Conservation (phyloP, 1,140 invertebrate species). For the Drosophila sucinea region DNA sequence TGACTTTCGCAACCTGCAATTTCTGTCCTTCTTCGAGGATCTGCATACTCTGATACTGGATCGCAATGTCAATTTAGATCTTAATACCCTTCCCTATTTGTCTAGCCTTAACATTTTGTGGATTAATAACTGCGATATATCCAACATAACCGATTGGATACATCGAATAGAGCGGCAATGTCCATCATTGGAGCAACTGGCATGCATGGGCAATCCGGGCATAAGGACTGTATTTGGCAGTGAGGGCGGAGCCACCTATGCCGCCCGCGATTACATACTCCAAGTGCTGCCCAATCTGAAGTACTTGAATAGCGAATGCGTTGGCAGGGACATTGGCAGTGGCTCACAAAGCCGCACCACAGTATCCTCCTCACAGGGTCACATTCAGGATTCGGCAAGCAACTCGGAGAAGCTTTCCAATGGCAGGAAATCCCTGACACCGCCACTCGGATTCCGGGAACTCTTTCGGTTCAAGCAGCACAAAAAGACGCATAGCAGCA, state of each 20-base stretch:
- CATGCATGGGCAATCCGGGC: constrained; percentile 78
- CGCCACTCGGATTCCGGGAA: constrained; percentile 60
- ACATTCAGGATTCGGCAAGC: constrained; percentile 58
- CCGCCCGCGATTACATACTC: constrained; percentile 56
- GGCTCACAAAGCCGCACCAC: constrained; percentile 14
- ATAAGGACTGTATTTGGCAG: constrained; percentile 51
- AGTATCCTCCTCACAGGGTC: constrained; percentile 49
- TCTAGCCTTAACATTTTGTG: constrained; percentile 73
- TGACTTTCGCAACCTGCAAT: constrained; percentile 72
- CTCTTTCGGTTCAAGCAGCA: constrained; percentile 60
- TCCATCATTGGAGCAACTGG: constrained; percentile 70
- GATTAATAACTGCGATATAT: constrained; percentile 81
- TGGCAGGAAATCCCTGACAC: constrained; percentile 26
- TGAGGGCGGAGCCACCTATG: constrained; percentile 13
- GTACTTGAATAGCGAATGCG: constrained; percentile 59
- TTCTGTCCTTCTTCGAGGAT: constrained; percentile 76
- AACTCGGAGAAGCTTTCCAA: constrained; percentile 52
- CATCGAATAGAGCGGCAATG: constrained; percentile 70
- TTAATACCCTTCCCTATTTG: constrained; percentile 72
- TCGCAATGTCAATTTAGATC: constrained; percentile 65
- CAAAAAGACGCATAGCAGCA: constrained; percentile 34
- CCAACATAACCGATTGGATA: constrained; percentile 74
- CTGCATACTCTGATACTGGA: constrained; percentile 76
- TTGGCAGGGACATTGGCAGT: constrained; percentile 8
- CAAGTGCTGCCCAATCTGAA: constrained; percentile 63